Conservation (phyloP, 2,797 vertebrate genomes). For the Naso thynnoides region DNA sequence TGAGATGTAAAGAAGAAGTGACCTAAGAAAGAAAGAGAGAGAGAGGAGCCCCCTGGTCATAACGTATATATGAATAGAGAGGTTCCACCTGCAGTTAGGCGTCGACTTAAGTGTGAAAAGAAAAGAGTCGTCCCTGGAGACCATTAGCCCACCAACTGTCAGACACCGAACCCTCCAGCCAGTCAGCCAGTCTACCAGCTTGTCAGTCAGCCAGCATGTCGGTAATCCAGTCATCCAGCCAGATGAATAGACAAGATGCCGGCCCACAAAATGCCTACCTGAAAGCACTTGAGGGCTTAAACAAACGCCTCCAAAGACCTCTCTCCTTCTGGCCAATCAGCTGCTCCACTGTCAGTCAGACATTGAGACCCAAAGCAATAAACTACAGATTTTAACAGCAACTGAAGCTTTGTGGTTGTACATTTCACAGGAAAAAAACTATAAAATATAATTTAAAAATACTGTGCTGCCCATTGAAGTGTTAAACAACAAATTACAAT, state of each 20-base stretch:
- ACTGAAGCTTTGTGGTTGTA: neutral
- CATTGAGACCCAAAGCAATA: neutral
- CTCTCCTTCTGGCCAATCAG: neutral
- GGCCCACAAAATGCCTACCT: neutral
- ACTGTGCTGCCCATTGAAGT: neutral
- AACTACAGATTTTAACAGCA: too few relatives aligned
- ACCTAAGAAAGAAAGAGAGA: neutral
- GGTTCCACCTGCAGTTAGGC: neutral
- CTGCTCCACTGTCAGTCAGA: slow-evolving; percentile 6
- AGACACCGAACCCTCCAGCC: neutral
- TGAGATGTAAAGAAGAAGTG: neutral
- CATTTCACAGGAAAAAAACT: neutral
- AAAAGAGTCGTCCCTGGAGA: neutral
- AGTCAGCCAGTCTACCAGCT: neutral
- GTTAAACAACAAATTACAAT: too few relatives aligned
- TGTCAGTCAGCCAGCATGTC: neutral
- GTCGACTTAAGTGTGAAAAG: neutral
- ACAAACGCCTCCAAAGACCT: neutral
- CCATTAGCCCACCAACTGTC: slow-evolving; percentile 1
- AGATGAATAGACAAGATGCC: slow-evolving; percentile 14
- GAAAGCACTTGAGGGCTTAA: neutral
- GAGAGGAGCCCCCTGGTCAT: neutral
- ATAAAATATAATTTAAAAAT: neutral
- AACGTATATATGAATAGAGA: neutral
- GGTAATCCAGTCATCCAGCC: slow-evolving; percentile 6